Evolutionary conservation across 2,888 invertebrate genomes (phyloP).

Genomic region (Anagyrus pseudococci): DNA sequence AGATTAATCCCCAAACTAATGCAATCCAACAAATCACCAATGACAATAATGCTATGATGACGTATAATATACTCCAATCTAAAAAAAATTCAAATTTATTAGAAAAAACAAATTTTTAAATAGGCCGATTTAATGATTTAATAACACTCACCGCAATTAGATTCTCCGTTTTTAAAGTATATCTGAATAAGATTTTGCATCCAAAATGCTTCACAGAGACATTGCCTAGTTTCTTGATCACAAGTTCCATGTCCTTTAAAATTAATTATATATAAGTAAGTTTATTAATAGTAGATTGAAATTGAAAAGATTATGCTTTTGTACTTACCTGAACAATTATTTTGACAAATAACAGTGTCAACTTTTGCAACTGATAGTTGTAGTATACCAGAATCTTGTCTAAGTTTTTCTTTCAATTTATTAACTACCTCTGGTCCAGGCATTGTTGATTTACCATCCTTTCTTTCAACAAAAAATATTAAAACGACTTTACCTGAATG

Average conservation of each 20-base stretch:
- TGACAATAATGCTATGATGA: conserved; percentile 74
- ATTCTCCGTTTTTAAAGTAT: conserved; percentile 72
- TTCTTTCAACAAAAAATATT: conserved; percentile 73
- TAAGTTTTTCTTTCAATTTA: conserved; percentile 72
- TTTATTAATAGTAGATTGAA: conserved; percentile 5
- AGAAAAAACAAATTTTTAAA: background rate
- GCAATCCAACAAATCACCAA: conserved; percentile 70
- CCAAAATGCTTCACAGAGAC: conserved; percentile 95
- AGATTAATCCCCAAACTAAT: conserved; percentile 70
- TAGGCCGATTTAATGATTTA: conserved; percentile 60
- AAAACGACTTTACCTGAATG: conserved; percentile 65
- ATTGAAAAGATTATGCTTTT: too few relatives aligned
- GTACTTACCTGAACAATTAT: conserved; percentile 82
- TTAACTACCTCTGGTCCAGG: conserved; percentile 72
- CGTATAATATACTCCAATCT: conserved; percentile 96
- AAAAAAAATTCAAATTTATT: conserved; percentile 24
- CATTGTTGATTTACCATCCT: conserved; percentile 62
- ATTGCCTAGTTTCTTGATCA: conserved; percentile 81
- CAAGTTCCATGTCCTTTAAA: conserved; percentile 83
- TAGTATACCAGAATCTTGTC: conserved; percentile 74
- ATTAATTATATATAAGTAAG: conserved; percentile 7
- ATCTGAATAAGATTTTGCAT: conserved; percentile 83
- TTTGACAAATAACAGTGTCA: conserved; percentile 88
- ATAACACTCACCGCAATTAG: conserved; percentile 76
- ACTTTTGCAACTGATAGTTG: conserved; percentile 78